phyloP scores from a whole-genome alignment of 2,797 vertebrate species.

The Denticeps clupeoides region DNA sequence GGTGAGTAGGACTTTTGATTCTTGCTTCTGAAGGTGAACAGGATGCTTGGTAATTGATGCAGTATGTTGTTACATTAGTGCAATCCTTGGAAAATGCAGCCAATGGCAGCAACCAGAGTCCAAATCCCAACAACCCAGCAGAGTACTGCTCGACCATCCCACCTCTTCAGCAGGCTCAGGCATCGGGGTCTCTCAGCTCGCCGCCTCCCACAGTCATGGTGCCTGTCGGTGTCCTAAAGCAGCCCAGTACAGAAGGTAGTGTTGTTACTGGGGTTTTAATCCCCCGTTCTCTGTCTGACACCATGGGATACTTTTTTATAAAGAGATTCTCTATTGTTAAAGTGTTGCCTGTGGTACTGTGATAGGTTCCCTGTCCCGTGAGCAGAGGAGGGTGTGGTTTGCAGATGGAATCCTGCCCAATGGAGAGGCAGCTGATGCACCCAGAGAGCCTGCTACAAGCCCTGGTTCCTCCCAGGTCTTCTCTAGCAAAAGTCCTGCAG shows the following conservation, averaged over 20 bases:
- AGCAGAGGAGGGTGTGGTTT: slow-evolving; percentile 95
- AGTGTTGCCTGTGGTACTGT: neutral
- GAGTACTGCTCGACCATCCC: slow-evolving; percentile 99
- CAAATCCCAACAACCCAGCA: slow-evolving; percentile 96
- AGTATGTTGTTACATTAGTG: slow-evolving; percentile 53
- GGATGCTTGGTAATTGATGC: neutral
- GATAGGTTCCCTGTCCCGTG: slow-evolving; percentile 67
- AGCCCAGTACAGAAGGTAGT: slow-evolving; percentile 85
- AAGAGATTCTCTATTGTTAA: neutral
- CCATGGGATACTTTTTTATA: neutral
- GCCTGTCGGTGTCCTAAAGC: slow-evolving; percentile 92
- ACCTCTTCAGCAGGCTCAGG: slow-evolving; percentile 91
- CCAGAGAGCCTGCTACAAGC: slow-evolving; percentile 65
- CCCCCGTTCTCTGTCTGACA: neutral
- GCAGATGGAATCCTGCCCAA: slow-evolving; percentile 93
- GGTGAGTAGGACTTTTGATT: slow-evolving; percentile 59
- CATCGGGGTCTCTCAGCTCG: slow-evolving; percentile 87
- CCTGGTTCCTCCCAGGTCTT: slow-evolving; percentile 62
- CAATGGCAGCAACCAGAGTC: slow-evolving; percentile 78
- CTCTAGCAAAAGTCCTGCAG: slow-evolving; percentile 66
- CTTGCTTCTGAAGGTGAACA: neutral
- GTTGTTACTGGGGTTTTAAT: too few relatives aligned
- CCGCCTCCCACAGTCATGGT: slow-evolving; percentile 98
- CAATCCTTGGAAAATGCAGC: slow-evolving; percentile 78
- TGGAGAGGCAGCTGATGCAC: slow-evolving; percentile 80